Conservation (phyloP, 1,140 invertebrate genomes). For the Aphelenchoides besseyi region DNA sequence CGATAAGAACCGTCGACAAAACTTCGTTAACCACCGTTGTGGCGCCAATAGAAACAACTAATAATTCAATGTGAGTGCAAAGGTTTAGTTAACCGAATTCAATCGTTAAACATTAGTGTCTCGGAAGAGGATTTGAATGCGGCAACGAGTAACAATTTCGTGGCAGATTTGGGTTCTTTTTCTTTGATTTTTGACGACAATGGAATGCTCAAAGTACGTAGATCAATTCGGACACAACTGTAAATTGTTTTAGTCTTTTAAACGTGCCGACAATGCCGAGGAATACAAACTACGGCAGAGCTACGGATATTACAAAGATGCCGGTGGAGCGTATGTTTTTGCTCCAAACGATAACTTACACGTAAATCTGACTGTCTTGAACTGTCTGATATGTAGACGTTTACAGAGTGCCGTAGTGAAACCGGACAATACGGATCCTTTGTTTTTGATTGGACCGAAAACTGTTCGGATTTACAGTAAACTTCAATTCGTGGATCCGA, state of each 20-base stretch:
- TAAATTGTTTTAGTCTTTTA: conserved; percentile 8
- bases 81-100: background rate
- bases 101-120: conserved; percentile 3
- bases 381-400: background rate
- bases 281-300: conserved; percentile 10
- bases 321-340: conserved; percentile 36
- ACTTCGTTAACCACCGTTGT: background rate
- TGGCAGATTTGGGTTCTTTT: background rate
- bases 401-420: background rate
- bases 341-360: conserved; percentile 6
- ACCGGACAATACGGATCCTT: background rate
- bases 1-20: background rate
- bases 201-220: conserved; percentile 28
- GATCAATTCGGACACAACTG: background rate
- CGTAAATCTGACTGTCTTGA: background rate
- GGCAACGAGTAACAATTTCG: conserved; percentile 4
- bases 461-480: conserved; percentile 16
- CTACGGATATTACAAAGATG: conserved; percentile 24
- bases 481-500: conserved; percentile 8
- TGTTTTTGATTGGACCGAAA: conserved; percentile 25
- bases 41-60: conserved; percentile 7
- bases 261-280: background rate
- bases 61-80: background rate
- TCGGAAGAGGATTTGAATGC: background rate
- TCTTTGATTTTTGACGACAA: conserved; percentile 13